A percentile compares a stretch with the other conserved stretches of the same genome.
Evolutionary conservation across 2,113 vertebrate genomes (phyloP).

Genomic region (Puma concolor): DNA sequence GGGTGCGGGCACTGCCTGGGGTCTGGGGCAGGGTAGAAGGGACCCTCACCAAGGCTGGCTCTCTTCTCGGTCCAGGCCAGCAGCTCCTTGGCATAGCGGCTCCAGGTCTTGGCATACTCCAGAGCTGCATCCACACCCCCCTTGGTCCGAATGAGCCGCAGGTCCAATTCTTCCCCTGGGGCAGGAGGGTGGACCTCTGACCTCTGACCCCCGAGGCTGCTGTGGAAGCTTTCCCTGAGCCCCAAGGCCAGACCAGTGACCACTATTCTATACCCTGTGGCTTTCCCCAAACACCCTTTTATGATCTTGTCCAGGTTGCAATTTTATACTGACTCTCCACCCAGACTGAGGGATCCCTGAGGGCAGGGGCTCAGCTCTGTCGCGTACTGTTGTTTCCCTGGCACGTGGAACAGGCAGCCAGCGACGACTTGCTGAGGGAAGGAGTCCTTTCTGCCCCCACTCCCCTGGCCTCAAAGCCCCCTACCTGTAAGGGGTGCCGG

Average conservation of each 20-base stretch:
- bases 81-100: constrained; percentile 95
- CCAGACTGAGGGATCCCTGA: background rate
- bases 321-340: background rate
- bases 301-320: background rate
- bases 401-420: background rate
- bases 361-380: background rate
- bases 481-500: constrained; percentile 71
- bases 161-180: constrained; percentile 90
- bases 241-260: background rate
- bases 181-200: constrained; percentile 11
- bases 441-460: background rate
- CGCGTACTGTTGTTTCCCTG: background rate
- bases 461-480: background rate
- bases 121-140: constrained; percentile 92
- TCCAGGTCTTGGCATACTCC: constrained; percentile 94
- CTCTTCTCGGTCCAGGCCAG: constrained; percentile 95
- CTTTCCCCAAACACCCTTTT: background rate
- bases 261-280: background rate
- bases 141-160: constrained; percentile 89
- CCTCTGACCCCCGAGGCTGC: background rate
- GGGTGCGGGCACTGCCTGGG: background rate
- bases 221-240: background rate
- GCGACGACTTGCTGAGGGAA: background rate
- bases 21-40: background rate
- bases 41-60: constrained; percentile 89